Percentiles rank a stretch among this genome's conserved stretches.
Evolutionary conservation across 92 coral and sea anemone genomes (phyloP).

Genomic region (Pocillopora grandis): DNA sequence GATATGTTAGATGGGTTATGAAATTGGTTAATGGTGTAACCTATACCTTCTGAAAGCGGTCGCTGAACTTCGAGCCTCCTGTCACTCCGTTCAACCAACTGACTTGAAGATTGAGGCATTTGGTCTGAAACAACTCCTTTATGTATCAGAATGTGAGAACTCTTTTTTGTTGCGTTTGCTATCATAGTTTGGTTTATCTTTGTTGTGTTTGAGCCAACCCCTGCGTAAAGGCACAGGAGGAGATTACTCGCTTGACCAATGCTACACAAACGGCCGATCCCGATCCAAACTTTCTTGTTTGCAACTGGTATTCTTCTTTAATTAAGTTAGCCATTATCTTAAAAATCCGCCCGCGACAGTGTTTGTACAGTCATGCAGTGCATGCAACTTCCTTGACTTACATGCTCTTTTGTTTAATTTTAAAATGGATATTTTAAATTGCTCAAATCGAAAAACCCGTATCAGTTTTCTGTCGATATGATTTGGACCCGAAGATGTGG

Average conservation of each 20-base stretch:
- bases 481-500: no score
- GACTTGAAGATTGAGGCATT: constrained; percentile 55
- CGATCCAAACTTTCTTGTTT: background rate
- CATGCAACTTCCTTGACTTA: background rate
- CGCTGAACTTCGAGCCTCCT: constrained; percentile 47
- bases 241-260: background rate
- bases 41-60: constrained; percentile 51
- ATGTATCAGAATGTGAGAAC: background rate
- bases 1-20: background rate
- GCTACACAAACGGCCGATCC: background rate
- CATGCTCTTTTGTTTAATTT: no score
- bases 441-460: no score
- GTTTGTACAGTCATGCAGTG: background rate
- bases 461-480: no score
- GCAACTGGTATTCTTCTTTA: no score
- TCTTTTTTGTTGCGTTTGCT: constrained; percentile 27
- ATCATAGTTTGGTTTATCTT: background rate
- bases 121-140: constrained; percentile 20
- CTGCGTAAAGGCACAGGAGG: background rate
- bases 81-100: constrained; percentile 44
- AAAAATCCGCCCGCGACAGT: no score
- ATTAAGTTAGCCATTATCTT: no score
- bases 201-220: background rate
- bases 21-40: background rate
- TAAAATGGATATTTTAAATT: no score